Base-by-base conservation (phyloP, 2,113 vertebrate species). In the Spea bombifrons region DNA sequence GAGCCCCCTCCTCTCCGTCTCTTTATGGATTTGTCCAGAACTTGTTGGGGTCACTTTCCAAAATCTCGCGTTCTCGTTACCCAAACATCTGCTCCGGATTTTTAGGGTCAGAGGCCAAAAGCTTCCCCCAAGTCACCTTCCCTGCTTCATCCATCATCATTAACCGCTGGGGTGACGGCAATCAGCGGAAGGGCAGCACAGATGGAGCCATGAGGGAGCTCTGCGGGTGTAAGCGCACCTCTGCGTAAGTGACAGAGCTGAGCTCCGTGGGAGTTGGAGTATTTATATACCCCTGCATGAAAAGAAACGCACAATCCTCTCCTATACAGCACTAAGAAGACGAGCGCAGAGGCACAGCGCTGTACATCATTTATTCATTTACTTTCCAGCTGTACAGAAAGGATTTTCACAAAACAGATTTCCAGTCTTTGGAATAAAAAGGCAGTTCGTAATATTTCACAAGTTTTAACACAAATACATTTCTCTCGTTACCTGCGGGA, bases 81-180 rank as follows among this genome's bases (percentile, higher is more conserved):
- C 2, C 52, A 83, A 73, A 78, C 83, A 84, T 84, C 82, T 84
- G 81, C 76, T 85, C 82, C 83, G 84, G 80, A 82, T 89, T 88
- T 86, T 73, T 74, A 72, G 84, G 79, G 75, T 83, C 84, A 81
- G 81, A 75, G 77, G 84, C 65, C 74, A 83, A 52, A 1, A 50
- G 78, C 49, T 80, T 82, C 78, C 84, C 75, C 75, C 77, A 75
- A 83, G 69, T 57, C 0, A 0, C 71, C 67, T 0, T 4, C 49
- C 75, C 71, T 67, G 0, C 3, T 49, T 82, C 73, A 81, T 83
- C 75, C 81, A 82, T 85, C 86, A 84, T 81, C 75, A 71, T 66
- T 71, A 67, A 49, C 59, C 16, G 47, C 69, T 55, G 30, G 8
- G 10, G 47, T 79, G 70, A 49, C 45, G n/a, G 52, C 55, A 55